Conservation (phyloP, 1,140 invertebrate genomes). For the Euschistus heros region DNA sequence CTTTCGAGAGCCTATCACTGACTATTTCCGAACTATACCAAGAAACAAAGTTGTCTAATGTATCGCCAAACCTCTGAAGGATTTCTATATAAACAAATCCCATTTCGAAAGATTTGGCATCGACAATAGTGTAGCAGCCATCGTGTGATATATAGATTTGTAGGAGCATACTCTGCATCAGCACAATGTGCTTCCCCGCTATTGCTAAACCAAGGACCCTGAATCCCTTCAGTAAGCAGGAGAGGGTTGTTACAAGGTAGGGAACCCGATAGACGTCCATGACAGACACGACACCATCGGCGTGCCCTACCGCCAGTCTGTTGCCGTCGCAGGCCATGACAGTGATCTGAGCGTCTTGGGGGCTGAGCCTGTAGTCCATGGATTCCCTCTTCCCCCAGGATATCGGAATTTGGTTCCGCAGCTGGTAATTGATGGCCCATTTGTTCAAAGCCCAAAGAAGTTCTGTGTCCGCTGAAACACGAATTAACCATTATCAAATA, state of each 20-base stretch:
- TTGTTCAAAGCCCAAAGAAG: slow-evolving; percentile 6
- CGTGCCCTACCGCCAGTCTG: slow-evolving; percentile 1
- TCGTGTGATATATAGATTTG: slow-evolving; percentile 12
- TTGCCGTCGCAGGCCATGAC: slow-evolving; percentile 9
- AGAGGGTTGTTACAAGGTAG: neutral
- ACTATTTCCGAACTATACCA: neutral
- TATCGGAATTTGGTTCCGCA: slow-evolving; percentile 5
- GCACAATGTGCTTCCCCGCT: neutral
- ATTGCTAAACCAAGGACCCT: neutral
- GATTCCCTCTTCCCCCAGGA: slow-evolving; percentile 13
- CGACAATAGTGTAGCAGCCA: neutral
- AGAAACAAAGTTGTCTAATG: neutral
- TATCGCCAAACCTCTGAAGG: neutral
- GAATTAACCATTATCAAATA: neutral
- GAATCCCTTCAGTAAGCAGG: neutral
- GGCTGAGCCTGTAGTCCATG: slow-evolving; percentile 6
- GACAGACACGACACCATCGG: slow-evolving; percentile 10
- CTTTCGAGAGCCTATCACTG: neutral
- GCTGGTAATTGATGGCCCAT: slow-evolving; percentile 21
- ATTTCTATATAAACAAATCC: slow-evolving; percentile 9
- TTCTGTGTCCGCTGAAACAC: neutral
- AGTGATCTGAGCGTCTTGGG: neutral
- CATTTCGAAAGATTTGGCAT: slow-evolving; percentile 23
- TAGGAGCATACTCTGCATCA: slow-evolving; percentile 22
- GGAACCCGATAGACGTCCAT: slow-evolving; percentile 18